A percentile compares a stretch with the other conserved stretches of the same genome.
Evolutionary conservation across 2,888 invertebrate genomes (phyloP).

Genomic region (Meandrusa payeni): DNA sequence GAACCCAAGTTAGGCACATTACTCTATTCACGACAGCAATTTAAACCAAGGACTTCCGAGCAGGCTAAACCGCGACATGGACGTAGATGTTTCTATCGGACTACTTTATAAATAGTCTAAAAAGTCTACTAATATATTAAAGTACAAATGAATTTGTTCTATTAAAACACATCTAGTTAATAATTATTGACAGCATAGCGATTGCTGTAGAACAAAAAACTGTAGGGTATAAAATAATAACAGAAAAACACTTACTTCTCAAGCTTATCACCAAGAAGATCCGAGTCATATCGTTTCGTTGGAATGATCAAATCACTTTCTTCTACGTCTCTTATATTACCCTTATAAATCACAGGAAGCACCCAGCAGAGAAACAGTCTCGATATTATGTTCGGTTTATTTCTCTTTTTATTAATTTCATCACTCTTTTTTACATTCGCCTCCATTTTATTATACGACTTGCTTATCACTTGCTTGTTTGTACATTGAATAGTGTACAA

Average conservation of each 20-base stretch:
- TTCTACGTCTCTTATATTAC: slow-evolving; percentile 81
- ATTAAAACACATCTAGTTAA: too few relatives aligned
- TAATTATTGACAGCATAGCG: too few relatives aligned
- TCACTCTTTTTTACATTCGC: slow-evolving; percentile 29
- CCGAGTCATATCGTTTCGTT: slow-evolving; percentile 81
- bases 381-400: slow-evolving; percentile 60
- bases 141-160: too few relatives aligned
- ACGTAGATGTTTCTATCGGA: too few relatives aligned
- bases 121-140: too few relatives aligned
- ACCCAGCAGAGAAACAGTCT: slow-evolving; percentile 71
- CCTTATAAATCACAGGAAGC: slow-evolving; percentile 72
- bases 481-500: background rate
- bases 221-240: background rate
- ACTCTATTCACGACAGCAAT: too few relatives aligned
- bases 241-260: slow-evolving; percentile 64
- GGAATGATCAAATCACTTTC: slow-evolving; percentile 83
- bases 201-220: too few relatives aligned
- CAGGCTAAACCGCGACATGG: too few relatives aligned
- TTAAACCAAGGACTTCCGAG: too few relatives aligned
- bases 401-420: slow-evolving; percentile 38
- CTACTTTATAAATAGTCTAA: too few relatives aligned
- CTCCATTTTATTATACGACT: slow-evolving; percentile 24
- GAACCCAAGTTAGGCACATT: too few relatives aligned
- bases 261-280: slow-evolving; percentile 79
- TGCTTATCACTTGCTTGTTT: slow-evolving; percentile 1